These are phyloP conservation scores for Bubo bubo DNA, from an alignment of 2,113 vertebrate species.

Conservation along the genomic window DNA sequence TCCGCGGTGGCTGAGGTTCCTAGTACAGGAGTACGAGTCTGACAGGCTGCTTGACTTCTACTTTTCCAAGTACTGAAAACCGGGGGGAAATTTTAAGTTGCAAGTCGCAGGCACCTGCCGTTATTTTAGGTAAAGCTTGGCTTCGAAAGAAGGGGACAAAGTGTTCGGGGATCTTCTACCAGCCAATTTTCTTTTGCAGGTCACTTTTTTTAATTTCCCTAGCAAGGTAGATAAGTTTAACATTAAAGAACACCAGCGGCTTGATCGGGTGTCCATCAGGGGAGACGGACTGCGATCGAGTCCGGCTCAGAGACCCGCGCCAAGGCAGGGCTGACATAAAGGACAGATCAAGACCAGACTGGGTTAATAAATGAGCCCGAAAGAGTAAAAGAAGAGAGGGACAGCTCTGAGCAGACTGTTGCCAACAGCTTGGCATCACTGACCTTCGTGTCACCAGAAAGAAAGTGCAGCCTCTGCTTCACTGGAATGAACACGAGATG, in stretches of 20 bases:
- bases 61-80: slow-evolving; percentile 40
- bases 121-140: slow-evolving; percentile 50
- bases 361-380: slow-evolving; percentile 60
- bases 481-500: slow-evolving; percentile 77
- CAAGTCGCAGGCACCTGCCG: slow-evolving; percentile 46
- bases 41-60: slow-evolving; percentile 43
- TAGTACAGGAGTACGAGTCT: slow-evolving; percentile 35
- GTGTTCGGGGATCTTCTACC: slow-evolving; percentile 56
- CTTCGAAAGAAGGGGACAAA: slow-evolving; percentile 42
- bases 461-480: slow-evolving; percentile 75
- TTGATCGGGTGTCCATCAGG: slow-evolving; percentile 14
- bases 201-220: background rate
- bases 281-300: slow-evolving; percentile 1
- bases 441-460: slow-evolving; percentile 73
- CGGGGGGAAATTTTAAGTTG: slow-evolving; percentile 28
- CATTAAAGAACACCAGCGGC: slow-evolving; percentile 59
- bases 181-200: slow-evolving; percentile 40
- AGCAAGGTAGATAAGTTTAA: slow-evolving; percentile 28
- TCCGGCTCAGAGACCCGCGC: slow-evolving; percentile 48
- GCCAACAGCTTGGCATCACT: slow-evolving; percentile 57
- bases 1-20: slow-evolving; percentile 65
- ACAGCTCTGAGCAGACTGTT: slow-evolving; percentile 66
- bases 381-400: slow-evolving; percentile 32
- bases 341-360: slow-evolving; percentile 46
- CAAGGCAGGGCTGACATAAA: slow-evolving; percentile 26